Percentiles rank a stretch among this genome's conserved stretches.
Conservation (phyloP, 1,140 invertebrate genomes). For the Planococcus citri region DNA sequence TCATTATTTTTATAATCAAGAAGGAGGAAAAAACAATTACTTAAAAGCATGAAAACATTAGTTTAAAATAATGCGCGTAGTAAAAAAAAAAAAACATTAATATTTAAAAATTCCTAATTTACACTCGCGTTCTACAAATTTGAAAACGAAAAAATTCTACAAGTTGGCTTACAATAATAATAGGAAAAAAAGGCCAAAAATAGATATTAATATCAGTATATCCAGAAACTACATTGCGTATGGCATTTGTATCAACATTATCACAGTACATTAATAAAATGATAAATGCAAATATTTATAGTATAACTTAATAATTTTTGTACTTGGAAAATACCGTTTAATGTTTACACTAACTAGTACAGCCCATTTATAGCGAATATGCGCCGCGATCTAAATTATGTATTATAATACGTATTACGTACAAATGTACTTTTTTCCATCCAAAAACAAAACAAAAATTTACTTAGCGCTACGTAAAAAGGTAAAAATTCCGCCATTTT, state of each 20-base stretch:
- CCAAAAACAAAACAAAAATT: no score
- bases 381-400: not conserved
- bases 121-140: not conserved
- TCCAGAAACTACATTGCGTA: not conserved
- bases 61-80: conserved; percentile 1
- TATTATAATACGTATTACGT: no score
- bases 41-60: not conserved
- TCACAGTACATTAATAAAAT: conserved; percentile 8
- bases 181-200: not conserved
- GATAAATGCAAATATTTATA: conserved; percentile 8
- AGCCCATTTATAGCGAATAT: not conserved
- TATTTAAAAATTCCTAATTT: not conserved
- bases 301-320: no score
- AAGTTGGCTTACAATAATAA: not conserved
- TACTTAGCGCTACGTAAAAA: no score
- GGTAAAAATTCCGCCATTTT: no score
- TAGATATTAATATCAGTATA: not conserved
- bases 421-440: no score
- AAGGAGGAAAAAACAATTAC: not conserved
- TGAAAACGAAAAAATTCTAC: no score
- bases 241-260: conserved; percentile 7
- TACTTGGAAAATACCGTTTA: not conserved
- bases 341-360: not conserved
- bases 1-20: not conserved
- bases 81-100: not conserved